Base-by-base conservation (phyloP, 2,113 vertebrate species). In the Acrocephalus arundinaceus region DNA sequence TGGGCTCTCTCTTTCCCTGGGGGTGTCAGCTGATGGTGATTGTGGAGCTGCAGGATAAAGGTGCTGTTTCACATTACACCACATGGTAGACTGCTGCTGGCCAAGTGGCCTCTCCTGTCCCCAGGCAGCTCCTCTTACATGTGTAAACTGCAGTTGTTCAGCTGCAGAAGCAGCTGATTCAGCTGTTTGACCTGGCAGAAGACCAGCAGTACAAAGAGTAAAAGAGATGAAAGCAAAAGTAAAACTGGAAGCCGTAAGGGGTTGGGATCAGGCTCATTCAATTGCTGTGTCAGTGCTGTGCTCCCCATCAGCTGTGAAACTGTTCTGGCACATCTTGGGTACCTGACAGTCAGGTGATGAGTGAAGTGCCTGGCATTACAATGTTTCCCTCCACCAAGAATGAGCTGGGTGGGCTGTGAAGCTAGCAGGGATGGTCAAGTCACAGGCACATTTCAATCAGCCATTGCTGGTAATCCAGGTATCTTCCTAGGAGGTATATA, bases 361-460 rank as follows among this genome's bases (percentile, higher is more conserved):
- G 27, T 3, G 35, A 72, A 12, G 4, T 55, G 37, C 25, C 25
- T 24, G 11, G n/a, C 0, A 2, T 35, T 55, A 9, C 1, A 0
- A 52, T 52, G 41, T 81, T 52, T 85, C n/a, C 8, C 39, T 72
- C 49, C 7, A 19, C 5, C n/a, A 41, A 73, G 37, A 83, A 52
- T 52, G 18, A 86, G 35, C 2, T 41, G 76, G 16, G 17, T 61
- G 62, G 37, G 24, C 51, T 6, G 4, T 63, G 59, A 80, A 90
- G 46, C 63, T 59, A 57, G 21, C 23, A 30, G 33, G 27, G n/a
- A 28, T 48, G 37, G 37, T 72, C 22, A 52, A 57, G 16, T 31
- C 55, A 48, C 31, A 61, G 41, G 15, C 15, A 28, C 8, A 16
- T 72, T 75, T 85, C 27, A 48, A 0, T 30, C 57, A 81, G 30